phyloP scores from a whole-genome alignment of 1,140 invertebrate genomes.

The Drosophila grimshawi region DNA sequence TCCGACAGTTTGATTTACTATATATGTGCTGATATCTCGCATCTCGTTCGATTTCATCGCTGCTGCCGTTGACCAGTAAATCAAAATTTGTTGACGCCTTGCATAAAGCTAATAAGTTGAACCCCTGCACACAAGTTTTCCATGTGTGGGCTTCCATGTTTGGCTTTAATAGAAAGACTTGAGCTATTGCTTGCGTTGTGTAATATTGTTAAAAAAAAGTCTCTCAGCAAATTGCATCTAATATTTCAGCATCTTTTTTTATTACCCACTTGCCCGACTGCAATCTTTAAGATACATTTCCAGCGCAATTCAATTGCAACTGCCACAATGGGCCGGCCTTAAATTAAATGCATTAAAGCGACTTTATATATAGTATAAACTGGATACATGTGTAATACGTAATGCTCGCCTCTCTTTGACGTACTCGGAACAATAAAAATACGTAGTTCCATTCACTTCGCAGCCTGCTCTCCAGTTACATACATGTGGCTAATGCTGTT shows the following conservation, averaged over 20 bases:
- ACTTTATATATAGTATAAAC: not conserved
- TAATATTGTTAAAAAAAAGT: not conserved
- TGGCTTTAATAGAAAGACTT: not conserved
- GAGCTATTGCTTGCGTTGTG: conserved; percentile 5
- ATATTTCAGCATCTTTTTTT: conserved; percentile 23
- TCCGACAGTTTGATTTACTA: conserved; percentile 42
- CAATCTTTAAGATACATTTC: conserved; percentile 41
- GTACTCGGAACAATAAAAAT: conserved; percentile 40
- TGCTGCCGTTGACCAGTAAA: conserved; percentile 5
- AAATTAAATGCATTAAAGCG: conserved; percentile 75
- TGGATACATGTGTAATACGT: conserved; percentile 18
- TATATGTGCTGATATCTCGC: conserved; percentile 15
- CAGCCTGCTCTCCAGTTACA: conserved; percentile 64
- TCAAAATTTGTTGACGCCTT: conserved; percentile 8
- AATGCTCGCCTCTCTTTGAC: conserved; percentile 33
- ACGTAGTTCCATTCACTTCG: conserved; percentile 52
- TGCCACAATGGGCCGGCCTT: conserved; percentile 51
- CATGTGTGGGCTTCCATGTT: not conserved
- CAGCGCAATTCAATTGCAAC: conserved; percentile 47
- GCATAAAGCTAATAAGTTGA: not conserved
- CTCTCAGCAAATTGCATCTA: conserved; percentile 7
- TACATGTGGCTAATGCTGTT: conserved; percentile 56
- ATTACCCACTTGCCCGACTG: conserved; percentile 18
- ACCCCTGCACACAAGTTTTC: conserved; percentile 1
- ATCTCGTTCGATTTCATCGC: conserved; percentile 5